These are phyloP conservation scores for Corynorhinus townsendii DNA, from an alignment of 2,113 vertebrate genomes.

Conservation along the genomic window DNA sequence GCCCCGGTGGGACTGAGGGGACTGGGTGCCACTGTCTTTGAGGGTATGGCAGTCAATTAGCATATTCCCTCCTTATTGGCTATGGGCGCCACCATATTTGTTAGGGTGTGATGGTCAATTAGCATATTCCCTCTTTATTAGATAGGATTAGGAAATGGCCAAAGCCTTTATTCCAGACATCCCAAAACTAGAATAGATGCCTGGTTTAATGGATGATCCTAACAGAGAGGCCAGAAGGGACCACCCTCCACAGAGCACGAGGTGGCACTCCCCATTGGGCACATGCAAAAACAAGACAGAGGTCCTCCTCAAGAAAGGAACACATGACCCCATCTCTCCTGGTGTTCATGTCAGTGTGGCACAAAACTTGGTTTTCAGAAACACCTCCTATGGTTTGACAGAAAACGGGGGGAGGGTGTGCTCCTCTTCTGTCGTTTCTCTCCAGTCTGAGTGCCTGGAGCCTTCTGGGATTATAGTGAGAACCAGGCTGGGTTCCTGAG, in stretches of 20 bases:
- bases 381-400: background rate
- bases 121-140: too few relatives aligned
- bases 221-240: background rate
- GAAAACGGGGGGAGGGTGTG: rapidly evolving
- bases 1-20: too few relatives aligned
- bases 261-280: background rate
- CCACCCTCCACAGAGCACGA: background rate
- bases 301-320: background rate
- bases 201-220: background rate
- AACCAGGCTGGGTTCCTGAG: background rate
- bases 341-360: rapidly evolving
- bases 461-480: background rate
- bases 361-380: background rate
- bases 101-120: too few relatives aligned
- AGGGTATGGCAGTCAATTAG: too few relatives aligned
- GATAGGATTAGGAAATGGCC: background rate
- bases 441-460: background rate
- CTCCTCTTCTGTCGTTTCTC: background rate
- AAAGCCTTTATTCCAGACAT: background rate
- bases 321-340: background rate
- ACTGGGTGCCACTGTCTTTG: too few relatives aligned
- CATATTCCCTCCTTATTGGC: too few relatives aligned
- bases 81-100: too few relatives aligned
- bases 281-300: background rate
- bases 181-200: background rate